Base-by-base conservation (phyloP, 2,888 invertebrate species). In the Copidosoma aretas region DNA sequence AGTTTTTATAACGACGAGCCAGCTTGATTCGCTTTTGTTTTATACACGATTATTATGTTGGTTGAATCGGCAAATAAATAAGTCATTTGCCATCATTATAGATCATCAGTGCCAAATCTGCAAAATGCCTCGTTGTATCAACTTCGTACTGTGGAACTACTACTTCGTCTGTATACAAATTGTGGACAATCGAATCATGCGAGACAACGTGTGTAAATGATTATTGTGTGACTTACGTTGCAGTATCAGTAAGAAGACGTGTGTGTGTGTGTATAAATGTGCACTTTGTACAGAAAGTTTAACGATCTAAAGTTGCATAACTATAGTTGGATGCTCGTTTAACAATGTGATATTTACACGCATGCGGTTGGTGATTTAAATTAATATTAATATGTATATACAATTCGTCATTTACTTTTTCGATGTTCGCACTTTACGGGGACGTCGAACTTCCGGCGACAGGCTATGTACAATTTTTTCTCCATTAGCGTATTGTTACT, bases 111-210 rank as follows among this genome's bases (percentile, higher is more conserved):
- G 71, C 73, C 73, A 73, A 71, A 73, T 71, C 70, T 71, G 82
- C 81, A 76, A 81, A 72, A 73, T 72, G 70, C 73, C 71, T 73
- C 70, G 58, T 65, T 63, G 39, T 52, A 61, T 56, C 59, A 46
- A 32, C 62, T 22, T 51, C n/a, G 39, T 59, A 53, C 61, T 25
- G 49, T 56, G 25, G n/a, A 12, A 22, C 61, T 24, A 32, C 58
- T 62, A 65, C 61, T n/a, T 21, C 54, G 62, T 62, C 59, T 62
- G 39, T 56, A 54, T 49, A 22, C 54, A 3, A 63, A 17, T 25
- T 61, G 49, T 51, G 56, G n/a, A n/a, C n/a, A 41, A 41, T 52
- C n/a, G 32, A 32, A 3, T 3, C 32, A 32, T 32, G 32, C 32
- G 32, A 32, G 32, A 32, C 8, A 5, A 5, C 32, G 8, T 5